These are phyloP conservation scores for Marmota monax DNA, from an alignment of 2,113 vertebrate genomes.

Conservation along the genomic window DNA sequence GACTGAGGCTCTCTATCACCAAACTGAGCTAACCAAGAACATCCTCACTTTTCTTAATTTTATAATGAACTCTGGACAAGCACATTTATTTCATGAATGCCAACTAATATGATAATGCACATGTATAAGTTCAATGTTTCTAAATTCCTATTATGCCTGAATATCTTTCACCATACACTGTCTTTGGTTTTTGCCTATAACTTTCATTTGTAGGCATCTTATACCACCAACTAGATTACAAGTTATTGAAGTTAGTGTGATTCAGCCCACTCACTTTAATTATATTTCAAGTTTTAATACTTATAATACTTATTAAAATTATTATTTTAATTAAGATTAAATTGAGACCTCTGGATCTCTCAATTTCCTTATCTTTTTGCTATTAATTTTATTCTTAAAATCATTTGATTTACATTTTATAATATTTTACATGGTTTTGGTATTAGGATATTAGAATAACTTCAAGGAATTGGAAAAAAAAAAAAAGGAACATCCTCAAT, in stretches of 20 bases:
- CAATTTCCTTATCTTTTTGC: neutral
- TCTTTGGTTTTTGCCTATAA: neutral
- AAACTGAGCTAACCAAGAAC: neutral
- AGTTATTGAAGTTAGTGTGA: neutral
- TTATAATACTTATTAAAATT: neutral
- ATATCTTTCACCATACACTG: neutral
- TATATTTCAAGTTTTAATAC: neutral
- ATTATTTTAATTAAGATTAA: neutral
- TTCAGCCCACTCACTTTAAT: neutral
- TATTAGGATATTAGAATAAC: neutral
- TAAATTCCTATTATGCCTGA: neutral
- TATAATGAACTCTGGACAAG: neutral
- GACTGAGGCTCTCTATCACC: neutral
- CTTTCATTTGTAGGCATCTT: neutral
- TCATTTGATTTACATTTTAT: neutral
- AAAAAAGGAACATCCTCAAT: too few relatives aligned
- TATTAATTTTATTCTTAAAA: conserved; percentile 35
- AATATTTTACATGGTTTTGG: neutral
- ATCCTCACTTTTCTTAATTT: neutral
- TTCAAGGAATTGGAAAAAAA: neutral
- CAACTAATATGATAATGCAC: neutral
- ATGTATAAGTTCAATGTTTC: neutral
- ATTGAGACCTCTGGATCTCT: neutral
- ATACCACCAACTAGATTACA: neutral
- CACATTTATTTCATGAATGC: conserved; percentile 27